phyloP scores from a whole-genome alignment of 2,888 invertebrate species.

The Neria commutata region DNA sequence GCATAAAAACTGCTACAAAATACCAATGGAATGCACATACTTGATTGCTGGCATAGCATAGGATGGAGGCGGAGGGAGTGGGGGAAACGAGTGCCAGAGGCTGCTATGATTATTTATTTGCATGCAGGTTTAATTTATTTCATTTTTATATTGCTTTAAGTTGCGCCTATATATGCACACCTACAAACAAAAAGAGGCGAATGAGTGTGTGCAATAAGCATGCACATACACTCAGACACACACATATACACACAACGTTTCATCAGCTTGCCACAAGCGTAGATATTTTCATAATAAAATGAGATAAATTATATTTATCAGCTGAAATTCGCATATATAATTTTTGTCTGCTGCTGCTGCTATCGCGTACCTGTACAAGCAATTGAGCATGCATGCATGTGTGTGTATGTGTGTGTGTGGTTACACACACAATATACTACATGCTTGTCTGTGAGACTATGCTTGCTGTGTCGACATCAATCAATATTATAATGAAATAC shows the following conservation, averaged over 20 bases:
- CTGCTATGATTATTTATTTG: slow-evolving; percentile 2
- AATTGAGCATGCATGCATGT: background rate
- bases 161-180: background rate
- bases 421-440: background rate
- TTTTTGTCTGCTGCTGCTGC: background rate
- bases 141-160: background rate
- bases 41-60: too few relatives aligned
- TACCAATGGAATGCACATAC: too few relatives aligned
- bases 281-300: background rate
- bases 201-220: background rate
- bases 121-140: background rate
- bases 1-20: too few relatives aligned
- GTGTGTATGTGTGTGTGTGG: background rate
- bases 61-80: too few relatives aligned
- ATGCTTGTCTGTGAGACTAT: background rate
- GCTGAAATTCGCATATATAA: slow-evolving; percentile 8
- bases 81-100: too few relatives aligned
- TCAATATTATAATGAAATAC: slow-evolving; percentile 33
- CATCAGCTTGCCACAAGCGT: background rate
- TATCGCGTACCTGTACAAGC: background rate
- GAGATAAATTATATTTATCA: slow-evolving; percentile 18
- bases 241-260: background rate
- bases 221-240: slow-evolving; percentile 1
- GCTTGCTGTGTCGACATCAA: slow-evolving; percentile 30
- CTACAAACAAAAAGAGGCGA: background rate